Evolutionary conservation across 1,140 invertebrate species (phyloP), one percentile per base, ranked within the genome.

Genomic region (Drosophila mayri): DNA sequence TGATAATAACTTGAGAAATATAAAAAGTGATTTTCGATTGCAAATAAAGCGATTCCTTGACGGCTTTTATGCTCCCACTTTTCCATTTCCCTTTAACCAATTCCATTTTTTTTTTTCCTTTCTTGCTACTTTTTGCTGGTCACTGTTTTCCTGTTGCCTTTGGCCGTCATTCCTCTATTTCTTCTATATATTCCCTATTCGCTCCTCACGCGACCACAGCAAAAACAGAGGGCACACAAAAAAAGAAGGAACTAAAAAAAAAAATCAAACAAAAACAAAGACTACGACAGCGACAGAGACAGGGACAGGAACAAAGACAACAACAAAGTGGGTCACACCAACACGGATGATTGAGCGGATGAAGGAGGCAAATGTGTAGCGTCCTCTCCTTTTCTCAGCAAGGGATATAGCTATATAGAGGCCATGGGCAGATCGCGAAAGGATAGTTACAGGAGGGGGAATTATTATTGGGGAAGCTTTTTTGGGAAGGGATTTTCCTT

Each of bases 291-390:
- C 41, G 52, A 54, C 32, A 38, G 32, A 20, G 50, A 37, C 50
- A 54, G 14, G 22, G 65, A 25, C 50, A 54, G 14, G 22, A 59
- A 25, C 57, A 63, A 38, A 32, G 30, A 62, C 76, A 61, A 55
- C 40, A 61, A 52, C 61, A 83, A 87, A 87, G 61, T 87, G 79
- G 84, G 84, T 87, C 84, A 88, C 82, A 87, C 76, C 68, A 78
- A 75, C 65, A 66, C 52, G 62, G 50, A 65, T 66, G 46, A 73
- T 46, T 50, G 37, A 37, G 68, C 41, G 41, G 38, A 25, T 25
- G 28, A 41, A 37, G 25, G 60, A 58, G 22, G 52, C 52, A 55
- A 55, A 55, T 38, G 14, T 38, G 14, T 25, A 55, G 52, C 20
- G 52, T 9, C 20, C 9, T 37, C 50, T 22, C 20, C 2, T 12